Evolutionary conservation across 1,140 invertebrate species (phyloP).

Genomic region (Penaeus japonicus): DNA sequence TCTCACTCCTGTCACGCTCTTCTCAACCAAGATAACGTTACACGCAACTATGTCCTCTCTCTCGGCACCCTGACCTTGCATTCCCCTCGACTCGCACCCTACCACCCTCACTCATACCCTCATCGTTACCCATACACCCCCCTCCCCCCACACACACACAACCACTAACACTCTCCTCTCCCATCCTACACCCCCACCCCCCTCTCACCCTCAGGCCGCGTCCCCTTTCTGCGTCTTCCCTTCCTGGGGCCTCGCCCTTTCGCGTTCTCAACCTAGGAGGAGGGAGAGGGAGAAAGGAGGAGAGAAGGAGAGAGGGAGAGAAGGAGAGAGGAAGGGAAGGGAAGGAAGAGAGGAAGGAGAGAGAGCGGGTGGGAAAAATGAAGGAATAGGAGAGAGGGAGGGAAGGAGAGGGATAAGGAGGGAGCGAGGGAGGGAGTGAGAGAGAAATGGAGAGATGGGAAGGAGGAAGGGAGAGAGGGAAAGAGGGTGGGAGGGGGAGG

Average conservation of each 20-base stretch:
- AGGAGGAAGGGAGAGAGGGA: not conserved
- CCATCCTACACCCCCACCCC: not conserved
- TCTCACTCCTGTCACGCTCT: not conserved
- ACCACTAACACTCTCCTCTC: not conserved
- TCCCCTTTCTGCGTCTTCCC: not conserved
- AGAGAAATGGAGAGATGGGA: not conserved
- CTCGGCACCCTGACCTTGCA: too few relatives aligned
- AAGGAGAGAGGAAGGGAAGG: not conserved
- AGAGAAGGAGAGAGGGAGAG: not conserved
- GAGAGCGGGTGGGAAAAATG: not conserved
- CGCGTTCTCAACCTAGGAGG: not conserved
- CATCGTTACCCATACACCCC: too few relatives aligned
- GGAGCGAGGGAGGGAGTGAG: not conserved
- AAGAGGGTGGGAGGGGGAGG: not conserved
- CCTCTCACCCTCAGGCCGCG: not conserved
- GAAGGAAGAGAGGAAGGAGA: not conserved
- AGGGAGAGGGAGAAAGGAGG: not conserved
- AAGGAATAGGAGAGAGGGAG: not conserved
- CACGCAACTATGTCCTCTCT: too few relatives aligned
- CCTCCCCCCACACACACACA: too few relatives aligned
- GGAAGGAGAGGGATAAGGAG: not conserved
- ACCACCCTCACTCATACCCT: too few relatives aligned
- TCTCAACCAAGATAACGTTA: too few relatives aligned
- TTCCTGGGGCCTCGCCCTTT: not conserved
- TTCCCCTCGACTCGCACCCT: too few relatives aligned